Percentiles rank a stretch among this genome's conserved stretches.
Evolutionary conservation across 1,140 invertebrate genomes (phyloP).

Genomic region (Listronotus oregonensis): DNA sequence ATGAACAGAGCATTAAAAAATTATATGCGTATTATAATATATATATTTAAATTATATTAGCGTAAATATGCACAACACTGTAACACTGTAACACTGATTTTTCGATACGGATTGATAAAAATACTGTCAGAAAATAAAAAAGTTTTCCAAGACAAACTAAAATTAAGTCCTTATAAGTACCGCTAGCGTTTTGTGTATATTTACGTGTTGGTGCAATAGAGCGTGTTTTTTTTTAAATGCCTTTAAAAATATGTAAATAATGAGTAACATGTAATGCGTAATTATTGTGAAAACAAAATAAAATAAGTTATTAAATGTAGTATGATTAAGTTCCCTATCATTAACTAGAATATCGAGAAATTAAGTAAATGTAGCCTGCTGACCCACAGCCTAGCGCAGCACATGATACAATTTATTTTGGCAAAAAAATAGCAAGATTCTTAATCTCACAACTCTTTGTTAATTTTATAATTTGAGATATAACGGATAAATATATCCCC

Average conservation of each 20-base stretch:
- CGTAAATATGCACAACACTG: conserved; percentile 20
- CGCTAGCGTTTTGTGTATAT: conserved; percentile 1
- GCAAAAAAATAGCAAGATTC: conserved; percentile 21
- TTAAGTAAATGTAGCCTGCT: conserved; percentile 46
- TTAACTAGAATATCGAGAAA: conserved; percentile 34
- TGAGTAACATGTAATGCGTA: conserved; percentile 6
- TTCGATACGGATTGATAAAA: conserved; percentile 1
- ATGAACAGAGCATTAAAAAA: conserved; percentile 47
- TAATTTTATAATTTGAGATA: background rate
- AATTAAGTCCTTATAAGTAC: conserved; percentile 7
- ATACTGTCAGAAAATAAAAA: conserved; percentile 11
- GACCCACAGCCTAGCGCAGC: conserved; percentile 43
- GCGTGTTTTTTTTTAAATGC: no score
- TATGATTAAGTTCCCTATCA: conserved; percentile 17
- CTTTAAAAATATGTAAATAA: background rate
- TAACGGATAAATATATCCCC: conserved; percentile 1
- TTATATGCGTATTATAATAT: background rate
- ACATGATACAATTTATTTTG: conserved; percentile 33
- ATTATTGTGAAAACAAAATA: conserved; percentile 11
- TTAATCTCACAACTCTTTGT: conserved; percentile 8
- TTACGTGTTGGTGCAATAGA: no score
- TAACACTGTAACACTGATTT: background rate
- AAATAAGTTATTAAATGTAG: conserved; percentile 4
- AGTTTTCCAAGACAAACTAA: no score
- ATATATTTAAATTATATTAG: background rate